A percentile compares a stretch with the other conserved stretches of the same genome.
These are phyloP conservation scores for Pristionchus japonicus DNA, from an alignment of 2,888 invertebrate species.

Conservation along the genomic window DNA sequence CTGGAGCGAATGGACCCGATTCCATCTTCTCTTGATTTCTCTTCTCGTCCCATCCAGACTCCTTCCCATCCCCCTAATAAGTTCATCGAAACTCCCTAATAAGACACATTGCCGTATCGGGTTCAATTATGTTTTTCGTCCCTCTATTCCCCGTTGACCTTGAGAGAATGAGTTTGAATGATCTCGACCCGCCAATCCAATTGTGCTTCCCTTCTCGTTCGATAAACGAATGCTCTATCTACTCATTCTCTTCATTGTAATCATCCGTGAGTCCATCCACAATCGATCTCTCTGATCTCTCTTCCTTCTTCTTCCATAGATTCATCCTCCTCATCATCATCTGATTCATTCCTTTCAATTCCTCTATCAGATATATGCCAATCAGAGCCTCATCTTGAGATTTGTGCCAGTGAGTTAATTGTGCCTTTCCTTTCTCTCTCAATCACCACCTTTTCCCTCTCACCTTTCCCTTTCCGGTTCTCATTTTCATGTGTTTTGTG, in stretches of 20 bases:
- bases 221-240: constrained; percentile 19
- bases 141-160: background rate
- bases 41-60: background rate
- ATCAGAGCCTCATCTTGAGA: constrained; percentile 57
- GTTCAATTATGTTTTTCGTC: constrained; percentile 26
- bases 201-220: background rate
- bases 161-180: constrained; percentile 37
- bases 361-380: constrained; percentile 59
- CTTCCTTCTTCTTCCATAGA: background rate
- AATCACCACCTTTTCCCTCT: background rate
- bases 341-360: constrained; percentile 51
- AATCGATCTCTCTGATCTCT: background rate
- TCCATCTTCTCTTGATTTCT: background rate
- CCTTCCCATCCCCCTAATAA: constrained; percentile 1
- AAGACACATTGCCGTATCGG: background rate
- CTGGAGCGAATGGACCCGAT: background rate
- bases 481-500: background rate
- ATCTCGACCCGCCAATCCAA: constrained; percentile 29
- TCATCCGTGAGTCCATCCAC: background rate
- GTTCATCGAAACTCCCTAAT: constrained; percentile 1
- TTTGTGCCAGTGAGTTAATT: constrained; percentile 49
- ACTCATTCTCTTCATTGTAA: background rate
- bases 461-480: constrained; percentile 14
- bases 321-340: background rate
- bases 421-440: background rate